These are phyloP conservation scores for Ips typographus DNA, from an alignment of 1,140 invertebrate species.

Conservation along the genomic window DNA sequence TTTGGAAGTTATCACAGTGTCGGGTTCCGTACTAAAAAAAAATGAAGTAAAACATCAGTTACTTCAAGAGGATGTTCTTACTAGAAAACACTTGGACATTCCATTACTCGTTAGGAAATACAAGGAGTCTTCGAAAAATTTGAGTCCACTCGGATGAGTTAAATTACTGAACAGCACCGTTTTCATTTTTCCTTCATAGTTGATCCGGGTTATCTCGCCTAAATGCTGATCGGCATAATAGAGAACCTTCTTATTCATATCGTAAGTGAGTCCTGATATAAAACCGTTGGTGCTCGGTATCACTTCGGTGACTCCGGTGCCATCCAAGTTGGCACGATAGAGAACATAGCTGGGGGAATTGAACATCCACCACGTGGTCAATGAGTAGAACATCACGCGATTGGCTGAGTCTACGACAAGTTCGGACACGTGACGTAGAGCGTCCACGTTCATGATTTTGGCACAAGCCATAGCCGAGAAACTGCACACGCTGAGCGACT, in stretches of 20 bases:
- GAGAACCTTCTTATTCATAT: conserved; percentile 64
- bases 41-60: neutral
- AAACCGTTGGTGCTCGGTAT: conserved; percentile 49
- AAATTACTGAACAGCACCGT: conserved; percentile 53
- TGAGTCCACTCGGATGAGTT: conserved; percentile 54
- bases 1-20: conserved; percentile 33
- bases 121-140: conserved; percentile 63
- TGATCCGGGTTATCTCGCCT: conserved; percentile 63
- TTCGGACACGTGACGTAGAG: conserved; percentile 57
- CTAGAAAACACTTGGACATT: conserved; percentile 58
- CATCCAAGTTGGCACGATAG: conserved; percentile 65
- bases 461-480: conserved; percentile 59
- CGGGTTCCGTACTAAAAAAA: conserved; percentile 13
- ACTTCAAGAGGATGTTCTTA: neutral
- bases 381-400: conserved; percentile 60
- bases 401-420: conserved; percentile 57
- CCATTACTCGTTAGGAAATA: conserved; percentile 58
- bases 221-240: conserved; percentile 69
- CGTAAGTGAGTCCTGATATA: conserved; percentile 67
- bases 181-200: conserved; percentile 63
- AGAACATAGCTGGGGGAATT: conserved; percentile 56
- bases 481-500: conserved; percentile 59
- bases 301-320: conserved; percentile 54
- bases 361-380: conserved; percentile 50
- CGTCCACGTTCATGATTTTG: conserved; percentile 63